These are phyloP conservation scores for Acleris cristana DNA, from an alignment of 2,888 invertebrate genomes.

Conservation along the genomic window DNA sequence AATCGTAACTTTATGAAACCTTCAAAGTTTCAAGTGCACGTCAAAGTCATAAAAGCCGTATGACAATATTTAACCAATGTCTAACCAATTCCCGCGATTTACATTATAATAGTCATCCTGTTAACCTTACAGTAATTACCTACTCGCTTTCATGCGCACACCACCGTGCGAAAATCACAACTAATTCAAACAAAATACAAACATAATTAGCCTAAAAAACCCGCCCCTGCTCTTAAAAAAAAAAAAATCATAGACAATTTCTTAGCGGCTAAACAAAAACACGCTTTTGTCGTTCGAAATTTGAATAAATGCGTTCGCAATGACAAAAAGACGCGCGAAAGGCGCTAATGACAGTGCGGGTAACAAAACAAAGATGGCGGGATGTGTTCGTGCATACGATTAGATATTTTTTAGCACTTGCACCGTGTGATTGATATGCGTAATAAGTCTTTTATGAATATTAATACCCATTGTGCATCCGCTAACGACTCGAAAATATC, in stretches of 20 bases:
- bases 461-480: constrained; percentile 69
- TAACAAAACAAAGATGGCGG: constrained; percentile 66
- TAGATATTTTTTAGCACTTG: constrained; percentile 75
- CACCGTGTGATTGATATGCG: constrained; percentile 78
- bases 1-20: neutral
- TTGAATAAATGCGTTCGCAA: constrained; percentile 64
- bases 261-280: constrained; percentile 78
- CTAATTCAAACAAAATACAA: constrained; percentile 64
- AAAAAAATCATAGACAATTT: constrained; percentile 59
- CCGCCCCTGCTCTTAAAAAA: constrained; percentile 54
- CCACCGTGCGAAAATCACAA: constrained; percentile 69
- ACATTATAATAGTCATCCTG: constrained; percentile 49
- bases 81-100: constrained; percentile 21
- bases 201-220: constrained; percentile 62
- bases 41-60: neutral
- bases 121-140: constrained; percentile 57
- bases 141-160: constrained; percentile 53
- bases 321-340: constrained; percentile 51
- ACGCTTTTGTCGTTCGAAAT: constrained; percentile 67
- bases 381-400: constrained; percentile 77
- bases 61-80: constrained; percentile 19
- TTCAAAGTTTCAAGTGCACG: neutral
- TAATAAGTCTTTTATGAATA: constrained; percentile 78
- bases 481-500: constrained; percentile 54
- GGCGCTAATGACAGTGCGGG: constrained; percentile 76